Evolutionary conservation across 2,113 vertebrate species (phyloP), one percentile per base, ranked within the genome.

Genomic region (Nesogale talazaci): DNA sequence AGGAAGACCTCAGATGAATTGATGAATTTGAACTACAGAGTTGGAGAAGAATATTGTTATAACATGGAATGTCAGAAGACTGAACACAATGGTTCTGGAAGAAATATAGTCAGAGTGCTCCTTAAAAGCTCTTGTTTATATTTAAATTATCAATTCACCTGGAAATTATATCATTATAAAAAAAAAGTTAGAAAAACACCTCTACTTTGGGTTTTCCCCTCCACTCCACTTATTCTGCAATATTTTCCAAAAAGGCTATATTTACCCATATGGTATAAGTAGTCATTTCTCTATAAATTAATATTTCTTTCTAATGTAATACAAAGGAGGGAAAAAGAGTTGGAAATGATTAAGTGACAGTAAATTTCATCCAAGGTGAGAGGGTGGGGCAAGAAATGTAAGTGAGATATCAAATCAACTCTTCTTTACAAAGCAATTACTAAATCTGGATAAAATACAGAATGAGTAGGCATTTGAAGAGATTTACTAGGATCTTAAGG

Each of bases 221-320:
- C 11, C 25, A 38, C 36, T 63, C 31, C 83, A 70, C n/a, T 34
- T 84, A 31, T 76, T 38, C 52, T 76, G 7, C 6, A 87, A 34
- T 86, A 14, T 83, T 79, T 88, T 93, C 27, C 42, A 38, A 86
- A 75, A 3, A 79, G 22, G 46, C 74, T 42, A 7, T 67, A 40
- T 57, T 93, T 83, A 22, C 23, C 23, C 31, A 38, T 86, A 52
- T 77, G 72, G 59, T 40, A 67, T 59, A 59, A 92, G 83, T 19
- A 63, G 46, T 36, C 22, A 72, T 85, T 91, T 93, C 9, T 74
- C 23, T 86, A 42, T 86, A 83, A 83, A 75, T 75, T 94, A 65
- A 79, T 83, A 70, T 56, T 27, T 8, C 34, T 75, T 65, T 70
- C 88, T 70, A 91, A 31, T 74, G 14, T 72, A 11, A 22, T 79